Evolutionary conservation across 2,888 invertebrate genomes (phyloP).

Genomic region (Spodoptera picta): DNA sequence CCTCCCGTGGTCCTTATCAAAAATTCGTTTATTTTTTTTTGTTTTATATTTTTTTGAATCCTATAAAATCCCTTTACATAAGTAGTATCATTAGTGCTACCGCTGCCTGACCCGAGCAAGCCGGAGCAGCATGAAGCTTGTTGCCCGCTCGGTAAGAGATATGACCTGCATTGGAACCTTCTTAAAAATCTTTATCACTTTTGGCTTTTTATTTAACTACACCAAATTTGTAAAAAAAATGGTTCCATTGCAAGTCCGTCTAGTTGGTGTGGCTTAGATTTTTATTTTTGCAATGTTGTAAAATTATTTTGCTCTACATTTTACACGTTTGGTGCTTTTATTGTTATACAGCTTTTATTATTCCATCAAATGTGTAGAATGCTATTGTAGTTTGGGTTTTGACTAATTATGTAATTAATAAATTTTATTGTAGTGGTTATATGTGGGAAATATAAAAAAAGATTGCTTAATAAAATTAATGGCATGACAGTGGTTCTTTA

Average conservation of each 20-base stretch:
- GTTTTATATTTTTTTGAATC: conserved; percentile 82
- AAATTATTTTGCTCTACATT: conserved; percentile 65
- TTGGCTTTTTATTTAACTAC: conserved; percentile 39
- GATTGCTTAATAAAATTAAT: conserved; percentile 62
- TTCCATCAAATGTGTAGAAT: conserved; percentile 71
- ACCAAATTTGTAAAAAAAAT: conserved; percentile 38
- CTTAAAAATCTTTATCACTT: conserved; percentile 32
- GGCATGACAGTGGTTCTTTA: conserved; percentile 81
- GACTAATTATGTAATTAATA: conserved; percentile 49
- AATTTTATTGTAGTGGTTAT: conserved; percentile 52
- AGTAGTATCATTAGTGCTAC: conserved; percentile 93
- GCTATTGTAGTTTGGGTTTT: conserved; percentile 57
- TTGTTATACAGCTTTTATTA: conserved; percentile 56
- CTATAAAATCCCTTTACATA: conserved; percentile 76
- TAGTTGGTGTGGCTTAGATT: conserved; percentile 79
- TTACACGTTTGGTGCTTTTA: conserved; percentile 71
- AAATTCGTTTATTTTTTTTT: conserved; percentile 68
- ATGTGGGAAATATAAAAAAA: conserved; percentile 41
- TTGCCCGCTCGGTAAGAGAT: conserved; percentile 94
- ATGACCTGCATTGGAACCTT: conserved; percentile 69
- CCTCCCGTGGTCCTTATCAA: conserved; percentile 72
- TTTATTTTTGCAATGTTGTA: conserved; percentile 69
- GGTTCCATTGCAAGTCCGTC: conserved; percentile 75
- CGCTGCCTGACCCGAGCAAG: conserved; percentile 95
- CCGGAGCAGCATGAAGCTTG: conserved; percentile 97